These are phyloP conservation scores for Hetaerina americana DNA, from an alignment of 1,140 invertebrate species.

Conservation along the genomic window DNA sequence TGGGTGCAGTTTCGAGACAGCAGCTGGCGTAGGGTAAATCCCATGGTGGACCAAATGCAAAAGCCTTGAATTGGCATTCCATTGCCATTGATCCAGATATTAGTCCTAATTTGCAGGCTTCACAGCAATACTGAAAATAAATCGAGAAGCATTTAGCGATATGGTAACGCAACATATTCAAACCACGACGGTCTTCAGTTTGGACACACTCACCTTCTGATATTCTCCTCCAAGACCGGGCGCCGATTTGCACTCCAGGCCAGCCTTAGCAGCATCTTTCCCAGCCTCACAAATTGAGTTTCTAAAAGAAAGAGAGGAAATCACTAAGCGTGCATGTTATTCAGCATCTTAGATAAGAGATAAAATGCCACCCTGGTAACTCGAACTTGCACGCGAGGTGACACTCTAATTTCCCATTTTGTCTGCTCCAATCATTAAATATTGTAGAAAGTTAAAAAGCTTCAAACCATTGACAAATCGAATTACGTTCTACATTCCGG, in stretches of 20 bases:
- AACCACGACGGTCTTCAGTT: not conserved
- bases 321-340: no score
- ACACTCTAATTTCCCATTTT: no score
- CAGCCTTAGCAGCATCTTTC: slow-evolving; percentile 32
- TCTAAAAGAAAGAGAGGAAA: slow-evolving; percentile 19
- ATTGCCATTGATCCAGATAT: slow-evolving; percentile 32
- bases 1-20: slow-evolving; percentile 29
- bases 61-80: slow-evolving; percentile 32
- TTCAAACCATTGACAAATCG: no score
- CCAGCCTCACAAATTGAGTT: slow-evolving; percentile 30
- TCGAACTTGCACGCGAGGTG: no score
- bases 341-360: no score
- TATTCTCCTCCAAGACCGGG: slow-evolving; percentile 25
- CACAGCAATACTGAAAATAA: slow-evolving; percentile 34
- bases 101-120: slow-evolving; percentile 38
- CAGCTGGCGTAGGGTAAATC: slow-evolving; percentile 38
- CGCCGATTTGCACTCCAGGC: slow-evolving; percentile 25
- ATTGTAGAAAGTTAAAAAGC: no score
- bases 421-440: no score
- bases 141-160: not conserved
- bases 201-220: slow-evolving; percentile 20
- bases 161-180: not conserved
- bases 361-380: no score
- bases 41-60: slow-evolving; percentile 36
- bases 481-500: no score